phyloP scores from a whole-genome alignment of 2,113 vertebrate species.

The Rynchops niger region DNA sequence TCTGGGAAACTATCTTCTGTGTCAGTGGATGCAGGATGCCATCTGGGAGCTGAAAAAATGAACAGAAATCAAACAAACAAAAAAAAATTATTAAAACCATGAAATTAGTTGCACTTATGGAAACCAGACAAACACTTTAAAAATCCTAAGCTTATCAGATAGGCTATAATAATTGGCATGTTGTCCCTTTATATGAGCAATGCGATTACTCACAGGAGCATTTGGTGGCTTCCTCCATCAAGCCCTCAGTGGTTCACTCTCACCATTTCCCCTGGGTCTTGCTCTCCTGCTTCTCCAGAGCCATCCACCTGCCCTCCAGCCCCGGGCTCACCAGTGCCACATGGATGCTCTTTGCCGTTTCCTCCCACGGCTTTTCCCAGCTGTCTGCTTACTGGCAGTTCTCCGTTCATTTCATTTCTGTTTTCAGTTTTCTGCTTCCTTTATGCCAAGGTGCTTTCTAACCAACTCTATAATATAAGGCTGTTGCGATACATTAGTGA shows the following conservation, averaged over 20 bases:
- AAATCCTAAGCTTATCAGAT: neutral
- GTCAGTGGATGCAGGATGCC: conserved; percentile 46
- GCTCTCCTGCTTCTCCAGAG: neutral
- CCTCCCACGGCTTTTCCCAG: neutral
- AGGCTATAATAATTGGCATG: neutral
- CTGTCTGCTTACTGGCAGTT: neutral
- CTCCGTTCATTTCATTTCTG: neutral
- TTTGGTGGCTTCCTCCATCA: fast-evolving
- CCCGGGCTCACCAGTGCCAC: fast-evolving
- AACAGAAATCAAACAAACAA: conserved; percentile 32
- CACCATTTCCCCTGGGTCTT: neutral
- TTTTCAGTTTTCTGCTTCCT: neutral
- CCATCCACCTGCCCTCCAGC: neutral
- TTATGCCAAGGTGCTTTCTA: neutral
- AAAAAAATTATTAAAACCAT: neutral
- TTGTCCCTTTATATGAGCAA: neutral
- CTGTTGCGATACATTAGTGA: fast-evolving
- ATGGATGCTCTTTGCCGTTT: neutral
- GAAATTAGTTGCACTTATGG: conserved; percentile 1
- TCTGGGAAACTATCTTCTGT: conserved; percentile 56
- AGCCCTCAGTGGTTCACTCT: neutral
- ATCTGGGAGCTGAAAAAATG: conserved; percentile 58
- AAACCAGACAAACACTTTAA: neutral
- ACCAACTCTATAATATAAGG: too few relatives aligned
- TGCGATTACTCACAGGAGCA: neutral